phyloP scores from a whole-genome alignment of 2,888 invertebrate species.

The Sepioteuthis lessoniana region DNA sequence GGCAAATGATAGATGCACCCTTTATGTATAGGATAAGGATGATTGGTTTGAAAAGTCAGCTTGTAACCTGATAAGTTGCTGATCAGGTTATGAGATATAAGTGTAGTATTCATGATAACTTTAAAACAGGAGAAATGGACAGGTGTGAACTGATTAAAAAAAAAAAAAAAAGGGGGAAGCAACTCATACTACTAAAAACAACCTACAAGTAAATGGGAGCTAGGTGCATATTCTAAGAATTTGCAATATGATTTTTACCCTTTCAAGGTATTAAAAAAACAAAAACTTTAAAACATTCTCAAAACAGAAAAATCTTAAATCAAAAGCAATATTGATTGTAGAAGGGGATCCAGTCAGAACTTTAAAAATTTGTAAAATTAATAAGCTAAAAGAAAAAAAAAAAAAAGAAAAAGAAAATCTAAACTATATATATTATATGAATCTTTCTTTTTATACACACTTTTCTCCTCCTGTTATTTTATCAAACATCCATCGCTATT shows the following conservation, averaged over 20 bases:
- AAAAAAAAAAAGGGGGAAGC: background rate
- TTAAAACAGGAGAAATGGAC: too few relatives aligned
- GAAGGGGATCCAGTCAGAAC: too few relatives aligned
- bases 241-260: background rate
- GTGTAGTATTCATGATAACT: background rate
- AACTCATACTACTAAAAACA: background rate
- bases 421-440: too few relatives aligned
- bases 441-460: too few relatives aligned
- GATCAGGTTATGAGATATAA: background rate
- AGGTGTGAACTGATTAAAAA: background rate
- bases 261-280: background rate
- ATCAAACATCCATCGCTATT: too few relatives aligned
- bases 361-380: too few relatives aligned
- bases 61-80: background rate
- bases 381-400: too few relatives aligned
- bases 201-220: background rate
- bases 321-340: too few relatives aligned
- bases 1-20: background rate
- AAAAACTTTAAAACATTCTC: too few relatives aligned
- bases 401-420: too few relatives aligned
- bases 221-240: background rate
- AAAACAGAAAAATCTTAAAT: too few relatives aligned
- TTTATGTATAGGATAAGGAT: background rate
- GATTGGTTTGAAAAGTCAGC: background rate
- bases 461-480: too few relatives aligned